Evolutionary conservation across 2,888 invertebrate genomes (phyloP).

Genomic region (Pemphredon lugubris): DNA sequence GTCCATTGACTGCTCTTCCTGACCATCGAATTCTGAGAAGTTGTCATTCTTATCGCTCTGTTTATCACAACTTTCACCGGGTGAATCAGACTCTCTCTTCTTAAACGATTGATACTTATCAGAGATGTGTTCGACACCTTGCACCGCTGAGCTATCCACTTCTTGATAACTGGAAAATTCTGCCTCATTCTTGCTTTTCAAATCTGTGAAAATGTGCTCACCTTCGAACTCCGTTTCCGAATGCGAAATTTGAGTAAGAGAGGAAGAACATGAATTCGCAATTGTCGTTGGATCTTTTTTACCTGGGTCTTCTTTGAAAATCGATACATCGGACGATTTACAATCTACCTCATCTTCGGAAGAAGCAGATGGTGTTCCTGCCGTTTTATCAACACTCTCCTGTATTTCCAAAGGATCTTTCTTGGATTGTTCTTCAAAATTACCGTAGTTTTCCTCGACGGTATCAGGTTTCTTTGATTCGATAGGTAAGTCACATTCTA

Average conservation of each 20-base stretch:
- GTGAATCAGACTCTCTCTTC: conserved; percentile 18
- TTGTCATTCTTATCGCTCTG: conserved; percentile 48
- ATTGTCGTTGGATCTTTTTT: conserved; percentile 12
- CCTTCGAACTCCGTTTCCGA: conserved; percentile 17
- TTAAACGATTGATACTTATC: conserved; percentile 18
- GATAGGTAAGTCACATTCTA: not conserved
- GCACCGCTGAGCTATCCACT: conserved; percentile 27
- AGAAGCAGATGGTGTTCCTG: conserved; percentile 2
- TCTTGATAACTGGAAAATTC: conserved; percentile 26
- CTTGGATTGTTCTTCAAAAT: conserved; percentile 5
- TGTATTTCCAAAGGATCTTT: conserved; percentile 7
- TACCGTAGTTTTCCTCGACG: not conserved
- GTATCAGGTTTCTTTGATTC: conserved; percentile 14
- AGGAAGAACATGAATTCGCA: conserved; percentile 28
- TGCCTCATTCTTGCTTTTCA: conserved; percentile 8
- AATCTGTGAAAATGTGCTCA: conserved; percentile 15
- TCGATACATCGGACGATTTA: conserved; percentile 25
- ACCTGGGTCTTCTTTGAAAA: conserved; percentile 4
- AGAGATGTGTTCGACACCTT: not conserved
- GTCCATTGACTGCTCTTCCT: conserved; percentile 44
- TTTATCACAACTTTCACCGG: conserved; percentile 38
- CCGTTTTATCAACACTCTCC: not conserved
- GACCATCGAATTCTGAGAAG: conserved; percentile 44
- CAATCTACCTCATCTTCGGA: conserved; percentile 35
- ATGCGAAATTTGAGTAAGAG: conserved; percentile 23